Conservation (phyloP, 2,888 invertebrate genomes). For the Cryptocephalus moraei region DNA sequence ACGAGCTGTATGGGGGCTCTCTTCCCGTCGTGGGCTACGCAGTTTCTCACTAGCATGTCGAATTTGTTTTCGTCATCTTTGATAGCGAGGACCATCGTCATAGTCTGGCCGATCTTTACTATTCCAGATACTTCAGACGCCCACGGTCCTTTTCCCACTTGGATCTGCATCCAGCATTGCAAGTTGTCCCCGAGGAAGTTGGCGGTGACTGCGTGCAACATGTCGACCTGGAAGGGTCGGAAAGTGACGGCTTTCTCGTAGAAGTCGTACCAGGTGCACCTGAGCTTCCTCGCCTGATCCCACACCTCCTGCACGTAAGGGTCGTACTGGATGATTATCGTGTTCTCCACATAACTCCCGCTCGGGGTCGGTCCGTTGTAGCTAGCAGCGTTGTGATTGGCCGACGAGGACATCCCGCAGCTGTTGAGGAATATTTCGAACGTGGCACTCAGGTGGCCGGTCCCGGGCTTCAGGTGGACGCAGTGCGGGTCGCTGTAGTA, state of each 20-base stretch:
- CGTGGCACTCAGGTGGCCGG: slow-evolving; percentile 82
- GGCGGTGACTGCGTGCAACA: slow-evolving; percentile 89
- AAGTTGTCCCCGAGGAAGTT: slow-evolving; percentile 92
- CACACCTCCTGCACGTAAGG: slow-evolving; percentile 91
- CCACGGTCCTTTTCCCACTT: slow-evolving; percentile 94
- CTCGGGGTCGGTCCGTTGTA: slow-evolving; percentile 84
- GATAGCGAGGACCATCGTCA: slow-evolving; percentile 94
- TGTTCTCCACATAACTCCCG: slow-evolving; percentile 89
- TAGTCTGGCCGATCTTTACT: slow-evolving; percentile 91
- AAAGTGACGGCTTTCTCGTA: slow-evolving; percentile 93
- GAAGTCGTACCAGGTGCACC: slow-evolving; percentile 94
- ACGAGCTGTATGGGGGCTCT: slow-evolving; percentile 87
- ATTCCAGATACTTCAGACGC: slow-evolving; percentile 94
- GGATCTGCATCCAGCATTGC: slow-evolving; percentile 97
- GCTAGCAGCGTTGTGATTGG: slow-evolving; percentile 70
- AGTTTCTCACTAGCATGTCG: slow-evolving; percentile 89
- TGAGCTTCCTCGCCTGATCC: slow-evolving; percentile 86
- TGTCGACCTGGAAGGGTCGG: slow-evolving; percentile 91
- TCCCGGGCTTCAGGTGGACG: slow-evolving; percentile 83
- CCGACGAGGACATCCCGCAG: slow-evolving; percentile 91
- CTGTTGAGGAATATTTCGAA: slow-evolving; percentile 90
- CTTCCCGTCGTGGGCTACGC: slow-evolving; percentile 91
- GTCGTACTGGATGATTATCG: slow-evolving; percentile 90
- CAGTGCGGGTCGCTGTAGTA: slow-evolving; percentile 87
- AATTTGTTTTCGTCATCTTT: slow-evolving; percentile 95